Base-by-base conservation (phyloP, 2,888 invertebrate species). In the Drosophila aldrichi region DNA sequence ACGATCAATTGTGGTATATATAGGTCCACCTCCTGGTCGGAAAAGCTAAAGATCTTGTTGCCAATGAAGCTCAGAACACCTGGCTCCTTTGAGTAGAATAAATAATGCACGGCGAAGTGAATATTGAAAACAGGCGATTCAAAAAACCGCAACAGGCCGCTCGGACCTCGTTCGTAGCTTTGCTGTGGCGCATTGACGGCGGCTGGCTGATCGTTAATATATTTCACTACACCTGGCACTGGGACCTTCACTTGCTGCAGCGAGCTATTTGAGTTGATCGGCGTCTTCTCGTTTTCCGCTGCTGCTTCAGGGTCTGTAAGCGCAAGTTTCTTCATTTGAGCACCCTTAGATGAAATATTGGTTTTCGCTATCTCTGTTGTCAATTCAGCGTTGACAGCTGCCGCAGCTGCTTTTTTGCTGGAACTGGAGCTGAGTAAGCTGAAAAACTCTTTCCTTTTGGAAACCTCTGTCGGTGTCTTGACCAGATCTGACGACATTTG, bases 101-200 rank as follows among this genome's bases (percentile, higher is more conserved):
- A 94, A 94, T 99, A 99, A 92, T 98, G 97, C 91, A 99, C 97
- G 77, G 99, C 99, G 95, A 99, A 98, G 82, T 98, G 97, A 95
- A 99, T 98, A 93, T 99, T 98, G 94, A 99, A 98, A 88, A 98
- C 95, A 94, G 98, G 98, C 88, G 99, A 98, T 94, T 99, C 98
- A 93, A 99, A 98, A 90, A 99, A 95, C 90, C 99, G 83, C 74
- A 93, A 71, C 18, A 93, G 79, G 22, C 93, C 93, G 74, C 92
- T 92, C 54, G 92, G 90, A 43, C 92, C 92, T 59, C 92, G 91
- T 68, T 93, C 93, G 75, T 38, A 52, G 20, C 88, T 88, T 81
- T 90, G 91, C 52, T 81, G 81, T 48, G 79, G 77, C 22, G 68
- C 18, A n/a, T 77, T 79, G 48, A 76, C 74, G 40, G 70, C 58